Conservation (phyloP, 2,113 vertebrate species). For the Paramisgurnus dabryanus region DNA sequence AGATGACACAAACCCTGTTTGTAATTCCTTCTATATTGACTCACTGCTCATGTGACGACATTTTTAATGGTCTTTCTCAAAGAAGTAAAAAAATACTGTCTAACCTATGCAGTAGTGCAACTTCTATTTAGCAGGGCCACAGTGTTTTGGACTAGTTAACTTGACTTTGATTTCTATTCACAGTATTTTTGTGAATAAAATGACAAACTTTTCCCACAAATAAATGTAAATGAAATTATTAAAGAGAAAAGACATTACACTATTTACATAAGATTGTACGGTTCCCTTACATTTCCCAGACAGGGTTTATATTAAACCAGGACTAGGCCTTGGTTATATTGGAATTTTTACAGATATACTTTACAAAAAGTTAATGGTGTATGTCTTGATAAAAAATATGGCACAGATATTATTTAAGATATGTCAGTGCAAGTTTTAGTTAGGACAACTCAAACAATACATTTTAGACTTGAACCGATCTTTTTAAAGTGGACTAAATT, state of each 20-base stretch:
- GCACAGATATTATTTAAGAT: too few relatives aligned
- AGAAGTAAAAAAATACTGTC: neutral
- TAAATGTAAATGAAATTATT: neutral
- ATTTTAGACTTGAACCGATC: too few relatives aligned
- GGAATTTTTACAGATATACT: neutral
- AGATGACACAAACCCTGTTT: neutral
- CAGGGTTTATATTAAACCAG: too few relatives aligned
- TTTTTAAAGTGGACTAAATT: neutral
- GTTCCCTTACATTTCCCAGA: neutral
- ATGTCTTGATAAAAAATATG: too few relatives aligned
- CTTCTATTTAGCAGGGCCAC: conserved; percentile 1
- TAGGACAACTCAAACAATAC: too few relatives aligned
- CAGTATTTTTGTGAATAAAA: neutral
- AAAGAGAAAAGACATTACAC: neutral
- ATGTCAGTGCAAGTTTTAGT: too few relatives aligned
- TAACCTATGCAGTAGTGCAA: neutral
- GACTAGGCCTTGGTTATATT: too few relatives aligned
- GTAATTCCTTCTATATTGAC: neutral
- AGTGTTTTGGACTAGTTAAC: conserved; percentile 27
- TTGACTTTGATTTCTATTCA: neutral
- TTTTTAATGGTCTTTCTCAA: too few relatives aligned
- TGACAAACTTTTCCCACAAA: neutral
- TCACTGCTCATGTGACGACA: neutral
- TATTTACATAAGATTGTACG: conserved; percentile 1
- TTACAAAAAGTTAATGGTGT: neutral